phyloP scores from a whole-genome alignment of 2,888 invertebrate genomes.

The Clivina fossor region DNA sequence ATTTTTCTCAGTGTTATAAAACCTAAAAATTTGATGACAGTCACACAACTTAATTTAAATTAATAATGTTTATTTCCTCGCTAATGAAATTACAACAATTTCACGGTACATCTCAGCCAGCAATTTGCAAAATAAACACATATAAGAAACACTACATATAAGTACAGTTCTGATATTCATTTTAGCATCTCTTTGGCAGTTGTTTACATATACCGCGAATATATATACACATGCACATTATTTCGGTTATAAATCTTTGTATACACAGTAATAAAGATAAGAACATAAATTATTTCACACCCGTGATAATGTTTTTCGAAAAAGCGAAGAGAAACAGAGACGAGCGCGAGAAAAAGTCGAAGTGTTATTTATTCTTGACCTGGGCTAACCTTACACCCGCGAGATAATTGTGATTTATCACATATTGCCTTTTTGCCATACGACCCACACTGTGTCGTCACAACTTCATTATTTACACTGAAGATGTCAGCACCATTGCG shows the following conservation, averaged over 20 bases:
- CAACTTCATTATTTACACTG: slow-evolving; percentile 17
- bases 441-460: slow-evolving; percentile 17
- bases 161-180: too few relatives aligned
- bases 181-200: neutral
- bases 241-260: slow-evolving; percentile 22
- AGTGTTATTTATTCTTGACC: slow-evolving; percentile 28
- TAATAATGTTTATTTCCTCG: too few relatives aligned
- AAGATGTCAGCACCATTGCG: too few relatives aligned
- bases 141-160: too few relatives aligned
- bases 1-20: too few relatives aligned
- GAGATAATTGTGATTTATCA: slow-evolving; percentile 29
- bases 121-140: too few relatives aligned
- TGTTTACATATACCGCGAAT: neutral
- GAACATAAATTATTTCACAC: slow-evolving; percentile 29
- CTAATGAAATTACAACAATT: too few relatives aligned
- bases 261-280: slow-evolving; percentile 26
- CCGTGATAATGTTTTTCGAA: too few relatives aligned
- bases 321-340: too few relatives aligned
- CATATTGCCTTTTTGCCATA: slow-evolving; percentile 6
- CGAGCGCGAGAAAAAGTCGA: slow-evolving; percentile 14
- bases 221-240: neutral
- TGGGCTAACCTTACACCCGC: slow-evolving; percentile 18
- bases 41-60: too few relatives aligned
- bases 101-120: too few relatives aligned
- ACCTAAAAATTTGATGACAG: too few relatives aligned